These are phyloP conservation scores for Eristalis arbustorum DNA, from an alignment of 2,888 invertebrate genomes.

Conservation along the genomic window DNA sequence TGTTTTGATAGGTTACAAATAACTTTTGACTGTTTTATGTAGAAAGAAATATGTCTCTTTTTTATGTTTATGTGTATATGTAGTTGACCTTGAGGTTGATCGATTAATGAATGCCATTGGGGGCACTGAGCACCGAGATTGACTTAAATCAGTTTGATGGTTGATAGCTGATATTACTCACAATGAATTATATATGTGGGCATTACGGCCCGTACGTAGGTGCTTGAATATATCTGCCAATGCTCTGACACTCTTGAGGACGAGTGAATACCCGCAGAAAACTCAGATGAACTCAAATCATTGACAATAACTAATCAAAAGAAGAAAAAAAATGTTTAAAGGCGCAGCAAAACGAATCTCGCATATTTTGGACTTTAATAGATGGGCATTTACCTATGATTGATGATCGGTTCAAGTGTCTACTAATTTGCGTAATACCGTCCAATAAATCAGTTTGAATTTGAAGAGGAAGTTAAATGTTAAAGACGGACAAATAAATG, in stretches of 20 bases:
- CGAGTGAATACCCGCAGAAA: background rate
- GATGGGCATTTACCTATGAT: background rate
- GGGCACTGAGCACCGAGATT: background rate
- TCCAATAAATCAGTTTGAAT: background rate
- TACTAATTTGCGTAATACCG: constrained; percentile 5
- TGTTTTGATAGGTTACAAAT: background rate
- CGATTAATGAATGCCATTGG: constrained; percentile 1
- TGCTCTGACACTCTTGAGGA: background rate
- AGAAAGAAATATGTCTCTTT: background rate
- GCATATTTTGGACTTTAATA: background rate
- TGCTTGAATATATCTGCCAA: constrained; percentile 6
- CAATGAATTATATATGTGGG: background rate
- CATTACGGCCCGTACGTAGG: background rate
- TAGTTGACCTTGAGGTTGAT: constrained; percentile 6
- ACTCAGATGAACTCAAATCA: background rate
- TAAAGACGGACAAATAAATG: background rate
- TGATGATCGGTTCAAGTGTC: background rate
- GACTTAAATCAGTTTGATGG: constrained; percentile 13
- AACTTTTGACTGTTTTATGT: background rate
- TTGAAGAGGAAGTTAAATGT: constrained; percentile 10
- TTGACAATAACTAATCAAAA: constrained; percentile 7
- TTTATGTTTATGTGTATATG: background rate
- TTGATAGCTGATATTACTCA: constrained; percentile 9
- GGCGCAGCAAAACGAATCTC: background rate
- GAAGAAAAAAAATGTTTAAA: background rate